These are phyloP conservation scores for Phoenicopterus ruber DNA, from an alignment of 2,113 vertebrate genomes.

Conservation along the genomic window DNA sequence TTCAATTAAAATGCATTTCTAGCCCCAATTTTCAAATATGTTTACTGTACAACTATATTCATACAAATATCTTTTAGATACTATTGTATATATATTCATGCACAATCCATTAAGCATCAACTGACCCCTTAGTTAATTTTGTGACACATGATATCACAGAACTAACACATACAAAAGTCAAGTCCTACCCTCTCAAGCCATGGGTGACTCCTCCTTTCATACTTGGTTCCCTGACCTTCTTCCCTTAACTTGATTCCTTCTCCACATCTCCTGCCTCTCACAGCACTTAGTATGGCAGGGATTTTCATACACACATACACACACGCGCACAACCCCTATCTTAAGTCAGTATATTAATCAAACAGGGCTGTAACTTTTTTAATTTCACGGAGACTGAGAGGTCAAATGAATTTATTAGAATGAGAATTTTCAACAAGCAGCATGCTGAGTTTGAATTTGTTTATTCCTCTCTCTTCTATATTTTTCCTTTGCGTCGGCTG, in stretches of 20 bases:
- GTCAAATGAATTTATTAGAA: slow-evolving; percentile 35
- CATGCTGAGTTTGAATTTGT: slow-evolving; percentile 2
- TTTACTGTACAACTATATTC: not conserved
- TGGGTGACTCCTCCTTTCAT: not conserved
- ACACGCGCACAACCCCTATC: not conserved
- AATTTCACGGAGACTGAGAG: not conserved
- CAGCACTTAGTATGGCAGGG: not conserved
- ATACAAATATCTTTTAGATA: not conserved
- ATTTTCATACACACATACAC: not conserved
- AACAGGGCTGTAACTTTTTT: not conserved
- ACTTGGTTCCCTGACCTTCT: not conserved
- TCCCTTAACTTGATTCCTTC: not conserved
- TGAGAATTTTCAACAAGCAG: slow-evolving; percentile 29
- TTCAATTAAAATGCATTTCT: not conserved
- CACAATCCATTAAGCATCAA: not conserved
- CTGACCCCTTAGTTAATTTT: not conserved
- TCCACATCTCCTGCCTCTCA: not conserved
- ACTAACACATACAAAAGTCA: not conserved
- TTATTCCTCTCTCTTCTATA: slow-evolving; percentile 23
- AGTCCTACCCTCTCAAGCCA: not conserved
- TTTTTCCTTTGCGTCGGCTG: not conserved
- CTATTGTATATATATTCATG: not conserved
- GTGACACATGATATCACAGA: not conserved
- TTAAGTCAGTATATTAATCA: not conserved
- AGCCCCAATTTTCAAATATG: not conserved